A percentile compares a stretch with the other conserved stretches of the same genome.
These are phyloP conservation scores for Meta bourneti DNA, from an alignment of 2,888 invertebrate species.

Conservation along the genomic window DNA sequence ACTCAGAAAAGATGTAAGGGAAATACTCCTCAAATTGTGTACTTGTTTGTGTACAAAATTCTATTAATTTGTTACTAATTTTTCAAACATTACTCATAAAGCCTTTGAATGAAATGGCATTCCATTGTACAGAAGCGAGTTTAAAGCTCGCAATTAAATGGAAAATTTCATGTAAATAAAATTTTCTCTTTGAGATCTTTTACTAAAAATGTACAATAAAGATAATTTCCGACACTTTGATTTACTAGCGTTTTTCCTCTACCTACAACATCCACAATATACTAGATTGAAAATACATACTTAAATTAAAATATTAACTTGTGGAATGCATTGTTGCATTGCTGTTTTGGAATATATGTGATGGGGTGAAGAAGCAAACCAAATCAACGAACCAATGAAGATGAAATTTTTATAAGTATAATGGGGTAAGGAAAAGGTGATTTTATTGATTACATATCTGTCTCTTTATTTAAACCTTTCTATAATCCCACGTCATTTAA, in stretches of 20 bases:
- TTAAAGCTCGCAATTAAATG: constrained; percentile 56
- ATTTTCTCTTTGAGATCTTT: constrained; percentile 75
- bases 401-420: too few relatives aligned
- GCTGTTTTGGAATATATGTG: too few relatives aligned
- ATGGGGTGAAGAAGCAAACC: too few relatives aligned
- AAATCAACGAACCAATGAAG: too few relatives aligned
- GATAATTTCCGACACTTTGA: constrained; percentile 76
- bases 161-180: constrained; percentile 73
- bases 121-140: constrained; percentile 74
- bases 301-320: too few relatives aligned
- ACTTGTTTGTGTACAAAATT: constrained; percentile 55
- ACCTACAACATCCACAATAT: too few relatives aligned
- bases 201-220: constrained; percentile 76
- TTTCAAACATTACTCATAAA: constrained; percentile 63
- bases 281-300: too few relatives aligned
- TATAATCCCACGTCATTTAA: too few relatives aligned
- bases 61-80: constrained; percentile 63
- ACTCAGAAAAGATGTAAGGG: not conserved
- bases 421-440: too few relatives aligned
- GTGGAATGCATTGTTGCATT: too few relatives aligned
- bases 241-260: constrained; percentile 1
- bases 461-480: too few relatives aligned
- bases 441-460: too few relatives aligned
- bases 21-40: constrained; percentile 35
- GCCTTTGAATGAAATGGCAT: constrained; percentile 73